Percentiles rank a stretch among this genome's conserved stretches.
Evolutionary conservation across 1,140 invertebrate genomes (phyloP).

Genomic region (Pseudomyrmex gracilis): DNA sequence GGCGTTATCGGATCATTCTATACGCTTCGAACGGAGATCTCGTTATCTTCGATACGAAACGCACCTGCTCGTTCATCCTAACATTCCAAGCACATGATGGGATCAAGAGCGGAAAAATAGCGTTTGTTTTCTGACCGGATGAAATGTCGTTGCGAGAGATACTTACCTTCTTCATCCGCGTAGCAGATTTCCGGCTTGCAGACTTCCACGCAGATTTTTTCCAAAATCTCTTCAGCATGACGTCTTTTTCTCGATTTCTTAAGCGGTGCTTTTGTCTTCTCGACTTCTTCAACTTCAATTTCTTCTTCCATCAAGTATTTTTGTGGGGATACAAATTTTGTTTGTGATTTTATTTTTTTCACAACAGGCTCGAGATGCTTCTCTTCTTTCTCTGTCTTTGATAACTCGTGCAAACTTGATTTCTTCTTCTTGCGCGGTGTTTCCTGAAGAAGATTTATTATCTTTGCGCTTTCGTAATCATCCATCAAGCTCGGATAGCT

Average conservation of each 20-base stretch:
- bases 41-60: constrained; percentile 7
- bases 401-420: neutral
- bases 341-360: neutral
- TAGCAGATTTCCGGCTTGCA: constrained; percentile 72
- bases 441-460: neutral
- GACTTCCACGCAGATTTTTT: constrained; percentile 48
- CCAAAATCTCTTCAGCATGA: constrained; percentile 29
- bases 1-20: constrained; percentile 22
- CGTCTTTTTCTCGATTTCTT: constrained; percentile 35
- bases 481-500: neutral
- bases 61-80: neutral
- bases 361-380: neutral
- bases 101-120: constrained; percentile 10
- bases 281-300: neutral
- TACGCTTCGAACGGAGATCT: constrained; percentile 11
- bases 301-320: neutral
- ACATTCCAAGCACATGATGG: neutral
- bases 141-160: constrained; percentile 10
- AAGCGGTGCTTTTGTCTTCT: neutral
- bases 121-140: neutral
- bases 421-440: neutral
- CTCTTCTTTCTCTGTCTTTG: neutral
- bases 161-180: constrained; percentile 59
- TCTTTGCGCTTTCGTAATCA: neutral
- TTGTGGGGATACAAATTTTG: neutral